Evolutionary conservation across 2,888 invertebrate genomes (phyloP).

Genomic region (Epinotia brunnichana): DNA sequence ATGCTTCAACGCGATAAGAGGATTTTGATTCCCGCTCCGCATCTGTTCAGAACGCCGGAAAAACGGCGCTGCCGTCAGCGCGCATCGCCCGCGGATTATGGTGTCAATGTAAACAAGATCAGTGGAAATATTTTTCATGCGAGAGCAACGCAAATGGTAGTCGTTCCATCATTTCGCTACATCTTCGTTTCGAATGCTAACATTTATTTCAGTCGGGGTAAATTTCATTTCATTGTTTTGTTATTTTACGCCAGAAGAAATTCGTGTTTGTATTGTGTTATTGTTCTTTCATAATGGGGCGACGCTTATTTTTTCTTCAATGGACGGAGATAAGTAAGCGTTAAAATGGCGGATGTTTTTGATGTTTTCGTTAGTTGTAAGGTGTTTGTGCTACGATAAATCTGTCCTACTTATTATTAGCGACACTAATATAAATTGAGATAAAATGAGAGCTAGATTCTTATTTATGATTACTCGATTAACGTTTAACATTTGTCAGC

Average conservation of each 20-base stretch:
- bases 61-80: conserved; percentile 57
- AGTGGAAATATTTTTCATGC: conserved; percentile 73
- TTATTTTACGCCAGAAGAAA: conserved; percentile 52
- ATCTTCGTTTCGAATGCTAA: conserved; percentile 70
- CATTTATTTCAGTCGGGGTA: conserved; percentile 62
- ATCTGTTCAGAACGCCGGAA: conserved; percentile 65
- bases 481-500: neutral
- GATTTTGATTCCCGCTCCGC: conserved; percentile 67
- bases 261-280: conserved; percentile 52
- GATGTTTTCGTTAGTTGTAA: conserved; percentile 5
- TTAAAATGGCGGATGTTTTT: conserved; percentile 13
- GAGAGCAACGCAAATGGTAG: conserved; percentile 69
- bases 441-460: neutral
- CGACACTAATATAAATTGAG: neutral
- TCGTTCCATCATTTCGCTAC: conserved; percentile 68
- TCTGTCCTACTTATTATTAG: neutral
- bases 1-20: conserved; percentile 69
- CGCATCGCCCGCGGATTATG: conserved; percentile 63
- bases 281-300: conserved; percentile 49
- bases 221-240: conserved; percentile 66
- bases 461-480: too few species aligned
- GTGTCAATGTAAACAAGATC: conserved; percentile 77
- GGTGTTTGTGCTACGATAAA: conserved; percentile 3
- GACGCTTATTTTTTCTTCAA: conserved; percentile 33
- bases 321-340: conserved; percentile 23